These are phyloP conservation scores for Panthera leo DNA, from an alignment of 2,113 vertebrate genomes.

Conservation along the genomic window DNA sequence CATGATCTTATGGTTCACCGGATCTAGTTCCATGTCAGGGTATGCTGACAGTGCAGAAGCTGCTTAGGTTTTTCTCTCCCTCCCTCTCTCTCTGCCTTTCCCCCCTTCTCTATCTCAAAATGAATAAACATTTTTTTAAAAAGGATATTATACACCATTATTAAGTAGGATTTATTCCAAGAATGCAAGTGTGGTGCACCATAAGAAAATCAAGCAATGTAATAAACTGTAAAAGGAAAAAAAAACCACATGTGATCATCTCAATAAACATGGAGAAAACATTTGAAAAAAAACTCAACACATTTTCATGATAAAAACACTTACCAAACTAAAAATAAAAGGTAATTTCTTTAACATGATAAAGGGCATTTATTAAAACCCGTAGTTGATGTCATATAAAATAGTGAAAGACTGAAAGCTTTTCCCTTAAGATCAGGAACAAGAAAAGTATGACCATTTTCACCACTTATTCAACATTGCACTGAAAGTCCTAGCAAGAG, in stretches of 20 bases:
- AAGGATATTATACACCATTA: neutral
- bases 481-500: neutral
- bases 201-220: neutral
- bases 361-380: neutral
- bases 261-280: neutral
- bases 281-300: neutral
- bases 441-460: neutral
- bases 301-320: neutral
- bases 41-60: no score
- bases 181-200: neutral
- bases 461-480: neutral
- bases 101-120: no score
- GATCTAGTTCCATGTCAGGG: no score
- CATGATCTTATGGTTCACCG: no score
- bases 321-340: neutral
- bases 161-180: neutral
- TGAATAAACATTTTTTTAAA: neutral
- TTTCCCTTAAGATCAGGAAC: neutral
- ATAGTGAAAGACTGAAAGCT: neutral
- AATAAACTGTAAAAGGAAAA: neutral
- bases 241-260: neutral
- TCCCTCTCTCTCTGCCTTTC: no score
- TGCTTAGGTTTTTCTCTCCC: no score
- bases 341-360: neutral
- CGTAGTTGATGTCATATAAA: neutral